Base-by-base conservation (phyloP, 2,888 invertebrate genomes). In the Tachystola acroxantha region DNA sequence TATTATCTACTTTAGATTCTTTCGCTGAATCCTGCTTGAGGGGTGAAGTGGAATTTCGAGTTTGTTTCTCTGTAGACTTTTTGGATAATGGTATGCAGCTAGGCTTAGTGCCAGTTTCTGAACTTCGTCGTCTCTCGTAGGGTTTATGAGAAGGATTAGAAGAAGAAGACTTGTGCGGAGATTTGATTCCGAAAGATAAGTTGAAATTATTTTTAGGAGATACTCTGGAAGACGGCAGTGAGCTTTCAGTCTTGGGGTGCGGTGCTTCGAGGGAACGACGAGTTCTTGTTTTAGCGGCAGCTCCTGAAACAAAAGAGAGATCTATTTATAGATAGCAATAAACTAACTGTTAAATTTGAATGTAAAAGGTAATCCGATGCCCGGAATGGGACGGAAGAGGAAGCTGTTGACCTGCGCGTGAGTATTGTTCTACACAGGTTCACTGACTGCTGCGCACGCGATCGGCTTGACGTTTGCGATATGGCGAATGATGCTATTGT, bases 221-320 rank as follows among this genome's bases (percentile, higher is more conserved):
- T 66, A 73, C 49, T 77, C 71, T 84, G 76, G 84, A 82, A 82
- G 84, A 81, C 76, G 79, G 75, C 69, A 76, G 70, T 74, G 70
- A 64, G 57, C 59, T 76, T 68, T 84, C 86, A 77, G 78, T 78
- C 76, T 84, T 86, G 59, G 71, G 55, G 49, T 71, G 73, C 58
- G 73, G 53, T 66, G 69, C 57, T 74, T 85, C 85, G 48, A 75
- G 52, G 49, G 74, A 57, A 57, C 77, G 75, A 45, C 84, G 79
- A 54, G 53, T 67, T 69, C 61, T 79, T 39, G 77, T 48, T 68
- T 78, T 84, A 24, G 70, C 54, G 43, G 58, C 57, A 56, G 64
- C 71, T 68, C 80, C 86, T 86, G 82, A 10, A 85, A 85, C 81
- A 79, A 80, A 49, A 37, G 46, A 66, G 52, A 48, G 14, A 2